Base-by-base conservation (phyloP, 2,888 invertebrate species). In the Halictus quadricinctus region DNA sequence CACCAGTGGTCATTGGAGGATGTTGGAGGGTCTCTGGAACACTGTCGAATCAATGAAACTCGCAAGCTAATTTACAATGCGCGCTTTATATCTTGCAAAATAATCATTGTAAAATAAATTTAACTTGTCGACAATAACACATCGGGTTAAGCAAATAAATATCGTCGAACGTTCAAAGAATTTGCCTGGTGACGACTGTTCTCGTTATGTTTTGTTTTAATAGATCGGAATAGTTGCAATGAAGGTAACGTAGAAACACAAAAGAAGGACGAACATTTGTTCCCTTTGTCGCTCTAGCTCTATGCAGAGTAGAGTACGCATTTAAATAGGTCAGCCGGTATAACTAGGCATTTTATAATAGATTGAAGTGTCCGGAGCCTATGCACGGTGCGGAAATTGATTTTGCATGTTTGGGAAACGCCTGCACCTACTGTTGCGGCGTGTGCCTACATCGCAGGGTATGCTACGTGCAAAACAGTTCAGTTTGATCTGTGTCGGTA, bases 371-470 rank as follows among this genome's bases (percentile, higher is more conserved):
- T 79, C 66, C 78, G 36, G 50, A 60, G 72, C 48, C 82, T 81
- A 88, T 80, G 87, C 84, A 79, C 79, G 76, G 46, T 50, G 36
- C 85, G 87, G 88, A 88, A 88, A 88, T 88, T 88, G 86, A 88
- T 88, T 88, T 81, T 72, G 80, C 77, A 50, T 83, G 74, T 79
- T 66, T 72, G 83, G 88, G 88, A 88, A 87, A 84, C 83, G 83
- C 79, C 58, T 80, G 72, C 78, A 69, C 76, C 74, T 76, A 72
- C 78, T 72, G 74, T 82, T 72, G 81, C 72, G 72, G 75, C 54
- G 29, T 54, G 70, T 25, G 48, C 43, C 50, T 58, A 25, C 72
- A 41, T 15, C 13, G 73, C 46, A 41, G 58, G 41, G 29, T 60
- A 46, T 46, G 36, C 54, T 73, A 66, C 69, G 66, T 46, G 18